Conservation (phyloP, 2,888 invertebrate genomes). For the Heteropelma amictum region DNA sequence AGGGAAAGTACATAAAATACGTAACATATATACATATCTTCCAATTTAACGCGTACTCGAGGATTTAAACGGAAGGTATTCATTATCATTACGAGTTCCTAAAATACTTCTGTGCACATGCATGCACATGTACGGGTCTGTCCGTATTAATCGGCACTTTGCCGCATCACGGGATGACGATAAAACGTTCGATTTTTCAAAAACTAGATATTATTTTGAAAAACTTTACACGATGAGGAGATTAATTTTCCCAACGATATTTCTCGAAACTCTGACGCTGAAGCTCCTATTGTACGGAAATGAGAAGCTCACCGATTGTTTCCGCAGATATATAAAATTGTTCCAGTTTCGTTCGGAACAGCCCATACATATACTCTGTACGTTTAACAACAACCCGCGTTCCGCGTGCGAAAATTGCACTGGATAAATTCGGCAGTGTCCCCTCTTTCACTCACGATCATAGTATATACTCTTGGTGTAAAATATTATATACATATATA, state of each 20-base stretch:
- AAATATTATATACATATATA: background rate
- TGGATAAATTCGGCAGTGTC: constrained; percentile 42
- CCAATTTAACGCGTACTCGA: background rate
- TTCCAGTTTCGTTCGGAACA: background rate
- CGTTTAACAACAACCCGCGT: constrained; percentile 4
- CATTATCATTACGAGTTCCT: constrained; percentile 4
- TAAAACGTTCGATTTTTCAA: too few species aligned
- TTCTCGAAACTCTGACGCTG: too few species aligned
- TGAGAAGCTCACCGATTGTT: background rate
- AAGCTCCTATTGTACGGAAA: too few species aligned
- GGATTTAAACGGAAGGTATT: background rate
- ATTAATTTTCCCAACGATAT: too few species aligned
- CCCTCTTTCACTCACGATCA: constrained; percentile 14
- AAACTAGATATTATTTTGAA: too few species aligned
- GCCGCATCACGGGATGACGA: too few species aligned
- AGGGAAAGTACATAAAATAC: background rate
- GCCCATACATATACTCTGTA: background rate
- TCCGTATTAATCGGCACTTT: too few species aligned
- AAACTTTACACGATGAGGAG: too few species aligned
- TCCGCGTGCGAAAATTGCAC: constrained; percentile 38
- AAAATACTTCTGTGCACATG: constrained; percentile 11
- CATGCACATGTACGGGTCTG: too few species aligned
- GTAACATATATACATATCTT: background rate
- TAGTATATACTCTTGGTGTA: constrained; percentile 6
- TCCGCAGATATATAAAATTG: too few species aligned